A percentile compares a stretch with the other conserved stretches of the same genome.
Evolutionary conservation across 2,888 invertebrate species (phyloP).

Genomic region (Tipula lateralis): DNA sequence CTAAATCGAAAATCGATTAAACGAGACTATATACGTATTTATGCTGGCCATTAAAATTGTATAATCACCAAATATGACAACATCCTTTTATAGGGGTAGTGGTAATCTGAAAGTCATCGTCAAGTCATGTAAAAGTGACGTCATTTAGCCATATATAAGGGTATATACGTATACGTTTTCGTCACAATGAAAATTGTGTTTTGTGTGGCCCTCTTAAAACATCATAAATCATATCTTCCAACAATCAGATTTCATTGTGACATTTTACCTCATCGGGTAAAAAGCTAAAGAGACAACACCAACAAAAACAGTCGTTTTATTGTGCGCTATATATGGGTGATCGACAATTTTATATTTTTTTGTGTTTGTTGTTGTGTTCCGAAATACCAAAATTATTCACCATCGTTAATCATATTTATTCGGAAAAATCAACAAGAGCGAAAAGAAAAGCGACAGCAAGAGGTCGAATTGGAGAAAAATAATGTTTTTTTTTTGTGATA

Average conservation of each 20-base stretch:
- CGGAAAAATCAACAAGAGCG: not conserved
- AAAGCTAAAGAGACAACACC: not conserved
- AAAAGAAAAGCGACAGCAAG: not conserved
- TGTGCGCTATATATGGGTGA: not conserved
- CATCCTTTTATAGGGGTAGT: too few species aligned
- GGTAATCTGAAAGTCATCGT: not conserved
- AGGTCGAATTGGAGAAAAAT: not conserved
- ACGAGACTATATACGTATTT: too few species aligned
- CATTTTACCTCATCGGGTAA: constrained; percentile 9
- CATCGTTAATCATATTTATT: constrained; percentile 19
- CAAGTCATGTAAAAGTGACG: too few species aligned
- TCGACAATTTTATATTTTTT: constrained; percentile 7
- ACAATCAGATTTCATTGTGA: not conserved
- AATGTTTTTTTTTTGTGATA: not conserved
- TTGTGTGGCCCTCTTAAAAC: not conserved
- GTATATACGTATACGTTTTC: not conserved
- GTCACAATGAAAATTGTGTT: not conserved
- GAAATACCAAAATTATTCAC: not conserved
- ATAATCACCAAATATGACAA: too few species aligned
- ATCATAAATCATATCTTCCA: not conserved
- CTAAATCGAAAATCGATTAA: too few species aligned
- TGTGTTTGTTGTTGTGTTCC: not conserved
- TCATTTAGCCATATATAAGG: not conserved
- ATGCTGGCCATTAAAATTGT: too few species aligned
- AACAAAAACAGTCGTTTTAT: not conserved